phyloP scores from a whole-genome alignment of 2,113 vertebrate genomes.

The Dinomys branickii region DNA sequence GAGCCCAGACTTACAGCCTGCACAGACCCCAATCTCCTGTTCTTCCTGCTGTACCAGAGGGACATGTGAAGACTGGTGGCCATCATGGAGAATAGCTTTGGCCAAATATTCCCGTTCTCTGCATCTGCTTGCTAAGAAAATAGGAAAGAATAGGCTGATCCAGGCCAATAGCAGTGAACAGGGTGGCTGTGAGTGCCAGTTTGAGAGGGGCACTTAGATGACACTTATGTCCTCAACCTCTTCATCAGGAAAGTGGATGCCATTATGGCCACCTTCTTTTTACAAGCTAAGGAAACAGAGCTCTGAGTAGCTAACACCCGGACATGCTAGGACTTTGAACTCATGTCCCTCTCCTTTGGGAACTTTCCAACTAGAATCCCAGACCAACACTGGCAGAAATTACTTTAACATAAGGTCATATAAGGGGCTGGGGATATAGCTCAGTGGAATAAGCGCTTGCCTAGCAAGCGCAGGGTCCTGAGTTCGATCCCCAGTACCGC shows the following conservation, averaged over 20 bases:
- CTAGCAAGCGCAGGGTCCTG: too few species aligned
- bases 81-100: too few species aligned
- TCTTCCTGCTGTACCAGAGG: not conserved
- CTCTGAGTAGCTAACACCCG: not conserved
- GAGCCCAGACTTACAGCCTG: not conserved
- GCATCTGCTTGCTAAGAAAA: not conserved
- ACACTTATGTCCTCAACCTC: not conserved
- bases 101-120: not conserved
- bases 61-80: rapidly evolving
- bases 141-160: not conserved
- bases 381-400: not conserved
- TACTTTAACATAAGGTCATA: not conserved
- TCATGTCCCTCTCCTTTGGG: not conserved
- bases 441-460: too few species aligned
- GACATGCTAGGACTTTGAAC: not conserved
- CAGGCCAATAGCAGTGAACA: not conserved
- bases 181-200: not conserved
- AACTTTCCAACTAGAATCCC: not conserved
- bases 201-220: not conserved
- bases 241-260: not conserved
- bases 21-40: not conserved
- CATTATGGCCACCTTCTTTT: not conserved
- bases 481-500: too few species aligned
- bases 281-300: not conserved
- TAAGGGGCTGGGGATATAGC: too few species aligned